A percentile compares a stretch with the other conserved stretches of the same genome.
phyloP scores from a whole-genome alignment of 2,113 vertebrate genomes.

The Sphyrna mokarran region DNA sequence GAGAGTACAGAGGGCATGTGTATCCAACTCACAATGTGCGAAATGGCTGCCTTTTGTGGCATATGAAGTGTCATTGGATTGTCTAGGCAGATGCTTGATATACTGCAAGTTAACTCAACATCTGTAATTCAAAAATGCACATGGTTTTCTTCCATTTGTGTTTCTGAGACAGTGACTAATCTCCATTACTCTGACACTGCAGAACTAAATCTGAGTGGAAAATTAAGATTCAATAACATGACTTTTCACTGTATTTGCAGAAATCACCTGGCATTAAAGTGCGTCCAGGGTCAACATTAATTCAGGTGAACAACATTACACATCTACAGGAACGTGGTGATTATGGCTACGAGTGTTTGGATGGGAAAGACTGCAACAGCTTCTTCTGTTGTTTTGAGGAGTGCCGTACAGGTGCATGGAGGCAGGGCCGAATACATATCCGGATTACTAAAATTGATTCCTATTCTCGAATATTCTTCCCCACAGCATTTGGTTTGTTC shows the following conservation, averaged over 20 bases:
- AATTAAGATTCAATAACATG: background rate
- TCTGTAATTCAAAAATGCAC: background rate
- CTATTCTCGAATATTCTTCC: slow-evolving; percentile 90
- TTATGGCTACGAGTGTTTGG: slow-evolving; percentile 81
- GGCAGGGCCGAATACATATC: slow-evolving; percentile 89
- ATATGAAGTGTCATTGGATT: background rate
- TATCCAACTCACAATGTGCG: too few species aligned
- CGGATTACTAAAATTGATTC: slow-evolving; percentile 91
- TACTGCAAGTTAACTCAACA: background rate
- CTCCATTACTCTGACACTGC: background rate
- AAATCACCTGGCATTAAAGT: slow-evolving; percentile 64
- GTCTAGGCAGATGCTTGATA: background rate
- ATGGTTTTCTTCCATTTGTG: background rate
- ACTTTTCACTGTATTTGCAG: slow-evolving; percentile 47
- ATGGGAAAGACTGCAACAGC: slow-evolving; percentile 87
- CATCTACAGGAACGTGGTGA: slow-evolving; percentile 72
- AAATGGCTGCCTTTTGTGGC: background rate
- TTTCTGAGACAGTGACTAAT: background rate
- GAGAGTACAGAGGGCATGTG: too few species aligned
- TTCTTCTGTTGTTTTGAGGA: slow-evolving; percentile 97
- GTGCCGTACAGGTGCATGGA: slow-evolving; percentile 85
- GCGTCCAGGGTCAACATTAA: slow-evolving; percentile 74
- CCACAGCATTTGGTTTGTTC: slow-evolving; percentile 88
- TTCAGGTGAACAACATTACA: slow-evolving; percentile 80
- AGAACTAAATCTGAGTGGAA: background rate